These are phyloP conservation scores for Podilymbus podiceps DNA, from an alignment of 2,113 vertebrate species.

Conservation along the genomic window DNA sequence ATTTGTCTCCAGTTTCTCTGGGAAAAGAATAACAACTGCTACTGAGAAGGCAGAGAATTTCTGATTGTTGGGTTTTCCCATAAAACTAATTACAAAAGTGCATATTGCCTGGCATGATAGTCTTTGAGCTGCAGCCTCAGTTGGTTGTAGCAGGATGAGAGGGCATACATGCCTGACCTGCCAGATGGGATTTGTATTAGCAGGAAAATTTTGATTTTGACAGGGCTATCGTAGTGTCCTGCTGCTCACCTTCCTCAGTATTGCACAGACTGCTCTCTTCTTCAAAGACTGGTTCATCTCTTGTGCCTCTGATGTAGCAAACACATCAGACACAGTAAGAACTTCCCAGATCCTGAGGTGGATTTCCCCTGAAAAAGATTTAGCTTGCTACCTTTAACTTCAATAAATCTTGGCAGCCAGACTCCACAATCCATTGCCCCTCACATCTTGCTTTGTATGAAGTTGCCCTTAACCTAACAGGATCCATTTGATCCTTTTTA, in stretches of 20 bases:
- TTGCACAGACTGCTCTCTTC: neutral
- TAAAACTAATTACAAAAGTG: conserved; percentile 25
- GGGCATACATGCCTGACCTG: neutral
- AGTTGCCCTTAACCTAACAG: conserved; percentile 19
- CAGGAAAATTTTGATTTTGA: conserved; percentile 52
- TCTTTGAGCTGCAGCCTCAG: neutral
- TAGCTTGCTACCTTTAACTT: conserved; percentile 40
- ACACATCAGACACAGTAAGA: neutral
- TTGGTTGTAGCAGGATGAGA: conserved; percentile 20
- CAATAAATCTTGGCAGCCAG: conserved; percentile 20
- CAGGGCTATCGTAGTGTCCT: neutral
- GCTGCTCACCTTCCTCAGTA: neutral
- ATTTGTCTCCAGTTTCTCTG: conserved; percentile 27
- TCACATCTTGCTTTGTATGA: conserved; percentile 32
- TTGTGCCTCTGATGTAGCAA: neutral
- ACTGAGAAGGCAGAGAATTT: neutral
- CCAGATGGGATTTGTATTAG: conserved; percentile 45
- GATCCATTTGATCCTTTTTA: conserved; percentile 34
- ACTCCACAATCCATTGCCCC: neutral
- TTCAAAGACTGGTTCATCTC: conserved; percentile 18
- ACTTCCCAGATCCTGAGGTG: conserved; percentile 1
- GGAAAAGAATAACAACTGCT: conserved; percentile 26
- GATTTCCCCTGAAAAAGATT: conserved; percentile 41
- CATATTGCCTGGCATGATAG: neutral
- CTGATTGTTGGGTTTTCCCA: neutral